Conservation (phyloP, 92 coral and sea anemone genomes). For the Phenganax subtilis region DNA sequence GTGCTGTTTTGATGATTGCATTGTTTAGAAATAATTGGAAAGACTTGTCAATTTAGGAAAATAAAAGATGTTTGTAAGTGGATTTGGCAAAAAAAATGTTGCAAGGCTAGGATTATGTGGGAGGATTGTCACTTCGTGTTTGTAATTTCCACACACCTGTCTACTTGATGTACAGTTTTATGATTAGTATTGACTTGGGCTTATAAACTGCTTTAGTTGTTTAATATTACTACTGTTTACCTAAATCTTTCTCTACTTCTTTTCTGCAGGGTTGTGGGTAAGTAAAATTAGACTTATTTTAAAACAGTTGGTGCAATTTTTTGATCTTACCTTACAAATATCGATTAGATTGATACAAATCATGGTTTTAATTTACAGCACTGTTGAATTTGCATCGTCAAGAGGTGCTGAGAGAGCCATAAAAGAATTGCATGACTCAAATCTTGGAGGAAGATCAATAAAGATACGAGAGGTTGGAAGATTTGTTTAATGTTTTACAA, state of each 20-base stretch:
- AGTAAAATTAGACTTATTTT: conserved; percentile 31
- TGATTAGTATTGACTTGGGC: neutral
- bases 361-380: conserved; percentile 39
- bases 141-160: too few relatives aligned
- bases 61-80: too few relatives aligned
- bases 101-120: too few relatives aligned
- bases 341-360: neutral
- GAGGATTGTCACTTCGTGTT: too few relatives aligned
- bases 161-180: too few relatives aligned
- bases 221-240: neutral
- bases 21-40: too few relatives aligned
- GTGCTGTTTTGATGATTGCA: neutral
- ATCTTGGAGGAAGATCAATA: conserved; percentile 67
- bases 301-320: neutral
- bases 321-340: neutral
- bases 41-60: too few relatives aligned
- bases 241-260: conserved; percentile 25
- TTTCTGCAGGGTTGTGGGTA: conserved; percentile 80
- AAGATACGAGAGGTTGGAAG: conserved; percentile 73
- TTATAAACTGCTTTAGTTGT: neutral
- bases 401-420: conserved; percentile 86
- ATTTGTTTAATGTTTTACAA: neutral
- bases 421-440: conserved; percentile 64
- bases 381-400: conserved; percentile 67
- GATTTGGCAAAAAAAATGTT: too few relatives aligned